Evolutionary conservation across 2,113 vertebrate species (phyloP).

Genomic region (Hucho hucho): DNA sequence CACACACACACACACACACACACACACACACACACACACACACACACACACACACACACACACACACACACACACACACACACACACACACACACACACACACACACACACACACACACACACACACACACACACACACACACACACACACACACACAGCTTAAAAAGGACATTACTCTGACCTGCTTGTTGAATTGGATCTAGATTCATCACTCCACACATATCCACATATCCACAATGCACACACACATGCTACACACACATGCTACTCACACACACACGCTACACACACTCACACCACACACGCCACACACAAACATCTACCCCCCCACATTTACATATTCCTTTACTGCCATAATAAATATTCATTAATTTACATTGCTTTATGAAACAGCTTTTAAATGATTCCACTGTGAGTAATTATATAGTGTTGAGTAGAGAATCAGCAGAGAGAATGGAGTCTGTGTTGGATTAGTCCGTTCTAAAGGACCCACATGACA

Average conservation of each 20-base stretch:
- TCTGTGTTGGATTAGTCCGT: not conserved
- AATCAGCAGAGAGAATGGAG: not conserved
- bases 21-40: too few relatives aligned
- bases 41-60: conserved; percentile 9
- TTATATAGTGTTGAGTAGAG: not conserved
- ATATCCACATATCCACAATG: not conserved
- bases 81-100: conserved; percentile 11
- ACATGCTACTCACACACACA: not conserved
- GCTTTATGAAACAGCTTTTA: not conserved
- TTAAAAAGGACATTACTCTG: not conserved
- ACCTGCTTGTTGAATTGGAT: conserved; percentile 1
- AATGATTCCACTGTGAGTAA: not conserved
- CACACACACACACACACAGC: conserved; percentile 13
- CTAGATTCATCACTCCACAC: not conserved
- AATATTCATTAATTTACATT: conserved; percentile 9
- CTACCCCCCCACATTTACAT: not conserved
- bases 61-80: conserved; percentile 6
- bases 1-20: too few relatives aligned
- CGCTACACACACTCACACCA: not conserved
- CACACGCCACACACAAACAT: not conserved
- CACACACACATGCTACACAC: not conserved
- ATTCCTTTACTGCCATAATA: not conserved
- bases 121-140: conserved; percentile 19
- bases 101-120: conserved; percentile 4
- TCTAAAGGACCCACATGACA: not conserved